Base-by-base conservation (phyloP, 53 echinoderm and acorn worm species). In the Echinarachnius parma region DNA sequence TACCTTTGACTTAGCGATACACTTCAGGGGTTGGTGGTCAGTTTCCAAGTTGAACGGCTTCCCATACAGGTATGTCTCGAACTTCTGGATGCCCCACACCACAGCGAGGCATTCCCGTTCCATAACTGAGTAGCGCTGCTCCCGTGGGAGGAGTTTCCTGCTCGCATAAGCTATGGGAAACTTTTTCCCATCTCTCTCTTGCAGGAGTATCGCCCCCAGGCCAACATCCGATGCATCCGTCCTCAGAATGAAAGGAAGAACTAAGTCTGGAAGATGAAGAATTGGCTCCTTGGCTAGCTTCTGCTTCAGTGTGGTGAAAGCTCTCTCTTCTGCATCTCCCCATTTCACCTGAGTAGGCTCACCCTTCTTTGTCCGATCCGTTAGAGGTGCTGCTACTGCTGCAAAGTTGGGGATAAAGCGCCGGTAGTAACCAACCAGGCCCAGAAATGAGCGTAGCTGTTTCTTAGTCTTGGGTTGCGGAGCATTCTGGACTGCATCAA, bases 381-480 rank as follows among this genome's bases (percentile, higher is more conserved):
- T 82, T n/a, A 82, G 35, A 29, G 64, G 76, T 25, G 26, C 55
- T 23, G 70, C 84, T 25, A 84, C 23, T 22, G 61, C 77, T 5
- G 78, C 84, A 78, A 78, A 84, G 24, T 84, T 46, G 5, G 84
- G 62, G 0, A 84, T 69, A 60, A 78, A 78, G 8, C 47, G 46
- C 5, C 78, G 25, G 62, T 78, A 84, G 42, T 76, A 78, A 1
- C 78, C 64, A 2, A 62, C 78, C 30, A 78, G 24, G 16, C 70
- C 70, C 9, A 83, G 30, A 65, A 76, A 66, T 31, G 64, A 76
- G 9, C 76, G 28, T 13, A 64, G 26, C 36, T 74, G 80, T 4
- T 33, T 80, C 36, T 86, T 80, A n/a, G 81, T 86, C 48, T 75
- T 28, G 25, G 86, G 86, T 61, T 55, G 31, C 4, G 48, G 30